Percentiles rank a stretch among this genome's conserved stretches.
Conservation (phyloP, 2,797 vertebrate genomes). For the Mastacembelus armatus region DNA sequence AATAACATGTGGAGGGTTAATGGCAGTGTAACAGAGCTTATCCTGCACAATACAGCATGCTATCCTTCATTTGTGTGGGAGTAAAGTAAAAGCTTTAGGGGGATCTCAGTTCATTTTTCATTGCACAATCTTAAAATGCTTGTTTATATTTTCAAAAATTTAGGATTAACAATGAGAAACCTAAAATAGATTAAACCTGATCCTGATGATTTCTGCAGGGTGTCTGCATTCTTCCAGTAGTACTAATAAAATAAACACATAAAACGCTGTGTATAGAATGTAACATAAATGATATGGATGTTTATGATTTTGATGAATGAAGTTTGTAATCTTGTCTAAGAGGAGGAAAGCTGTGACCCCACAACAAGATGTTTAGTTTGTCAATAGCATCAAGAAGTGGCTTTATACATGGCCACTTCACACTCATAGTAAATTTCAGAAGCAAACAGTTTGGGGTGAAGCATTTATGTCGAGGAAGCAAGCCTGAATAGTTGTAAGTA, state of each 20-base stretch:
- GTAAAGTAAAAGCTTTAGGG: too few relatives aligned
- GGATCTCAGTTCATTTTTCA: not conserved
- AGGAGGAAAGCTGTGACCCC: constrained; percentile 52
- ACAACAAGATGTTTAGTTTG: constrained; percentile 50
- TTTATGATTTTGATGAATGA: not conserved
- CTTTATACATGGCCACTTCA: constrained; percentile 60
- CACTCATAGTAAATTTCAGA: constrained; percentile 45
- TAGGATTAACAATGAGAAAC: not conserved
- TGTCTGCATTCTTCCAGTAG: too few relatives aligned
- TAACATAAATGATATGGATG: not conserved
- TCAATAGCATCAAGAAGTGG: constrained; percentile 45
- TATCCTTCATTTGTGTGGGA: too few relatives aligned
- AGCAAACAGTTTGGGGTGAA: constrained; percentile 34
- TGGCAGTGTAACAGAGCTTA: too few relatives aligned
- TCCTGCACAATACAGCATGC: too few relatives aligned
- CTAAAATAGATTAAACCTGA: not conserved
- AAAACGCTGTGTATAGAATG: not conserved
- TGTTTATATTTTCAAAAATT: not conserved
- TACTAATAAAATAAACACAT: too few relatives aligned
- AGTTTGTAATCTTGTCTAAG: constrained; percentile 54
- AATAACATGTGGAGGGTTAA: too few relatives aligned
- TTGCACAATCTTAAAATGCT: not conserved
- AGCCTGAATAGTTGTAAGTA: constrained; percentile 43
- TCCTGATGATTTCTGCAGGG: too few relatives aligned
- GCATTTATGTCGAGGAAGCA: constrained; percentile 30